Evolutionary conservation across 2,888 invertebrate genomes (phyloP), one percentile per base, ranked within the genome.

Genomic region (Polyommatus icarus): DNA sequence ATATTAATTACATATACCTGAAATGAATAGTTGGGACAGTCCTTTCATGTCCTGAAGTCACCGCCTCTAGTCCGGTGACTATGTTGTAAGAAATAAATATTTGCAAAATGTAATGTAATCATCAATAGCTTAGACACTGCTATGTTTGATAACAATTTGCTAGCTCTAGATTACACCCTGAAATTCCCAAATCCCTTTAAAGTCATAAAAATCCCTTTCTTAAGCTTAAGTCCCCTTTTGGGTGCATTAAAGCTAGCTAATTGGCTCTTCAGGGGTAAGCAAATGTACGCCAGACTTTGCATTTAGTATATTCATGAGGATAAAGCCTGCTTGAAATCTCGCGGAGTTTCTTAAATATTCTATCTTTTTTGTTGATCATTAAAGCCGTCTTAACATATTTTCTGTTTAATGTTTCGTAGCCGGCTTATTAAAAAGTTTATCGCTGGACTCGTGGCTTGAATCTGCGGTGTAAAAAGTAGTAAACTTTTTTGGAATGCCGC

Each of bases 271-370:
- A 79, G 78, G 78, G 76, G 79, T 80, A 80, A 78, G 78, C 78
- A 80, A 79, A 80, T 79, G 78, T 76, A 79, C 80, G 77, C 75
- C 79, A 80, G 79, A 81, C 78, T 81, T 81, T 81, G 78, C 79
- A 81, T 81, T 80, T 80, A 78, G 79, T 79, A 81, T 80, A 79
- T 81, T 82, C 79, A 82, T 81, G 78, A 79, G 80, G 80, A 79
- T 80, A 77, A 79, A 77, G 78, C 77, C 40, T 29, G 75, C 75
- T 54, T 15, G 40, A 72, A 59, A 40, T 57, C 71, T 36, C 72
- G 6, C 2, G 54, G 76, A 71, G 46, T 20, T 46, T 15, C 71
- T 77, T 32, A 46, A 71, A 32, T 54, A 72, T 71, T 77, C 72
- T 15, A 71, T 57, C 54, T 77, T 54, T 18, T 29, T 46, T 46